Evolutionary conservation across 2,888 invertebrate genomes (phyloP), one percentile per base, ranked within the genome.

Genomic region (Nephrocerus scutellatus): DNA sequence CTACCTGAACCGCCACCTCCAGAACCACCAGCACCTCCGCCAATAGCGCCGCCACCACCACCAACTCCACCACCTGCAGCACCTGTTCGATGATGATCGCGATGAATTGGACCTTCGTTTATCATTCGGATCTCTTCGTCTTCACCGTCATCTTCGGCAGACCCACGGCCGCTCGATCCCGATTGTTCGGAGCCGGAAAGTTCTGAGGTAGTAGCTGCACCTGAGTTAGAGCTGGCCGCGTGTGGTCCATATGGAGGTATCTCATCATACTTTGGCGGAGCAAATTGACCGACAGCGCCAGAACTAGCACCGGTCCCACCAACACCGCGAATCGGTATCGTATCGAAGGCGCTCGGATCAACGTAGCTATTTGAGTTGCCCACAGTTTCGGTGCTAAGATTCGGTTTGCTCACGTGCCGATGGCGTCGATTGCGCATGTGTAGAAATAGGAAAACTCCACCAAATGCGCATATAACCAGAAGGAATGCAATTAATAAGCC

Each of bases 71-170:
- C 58, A 1, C 51, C 60, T 6, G 50, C 45, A 6, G 52, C 43
- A 24, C 30, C 54, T 2, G 48, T 20, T 5, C 57, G 47, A 7
- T 42, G 36, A 6, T 13, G 67, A 48, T 78, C 79, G 41, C 80
- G 75, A 62, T 88, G 85, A 22, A 89, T 67, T 1, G 86, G 86
- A 0, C 90, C 87, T 66, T 95, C 92, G 62, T 93, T 93, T 48
- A 96, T 96, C 92, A 93, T 95, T 51, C 93, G 75, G 36, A 96
- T 93, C 67, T 96, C 96, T 66, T 95, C 95, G 60, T 96, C 96
- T 55, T 92, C 91, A 2, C 86, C 87, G 57, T 88, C 88, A 52
- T 93, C 93, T 68, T 95, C 95, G 2, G 93, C 95, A 0, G 95
- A 95, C 0, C 96, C 96, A 30, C 95, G 75, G 0, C 96, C 96